Evolutionary conservation across 2,888 invertebrate species (phyloP), one percentile per base, ranked within the genome.

Genomic region (Melinopterus prodromus): DNA sequence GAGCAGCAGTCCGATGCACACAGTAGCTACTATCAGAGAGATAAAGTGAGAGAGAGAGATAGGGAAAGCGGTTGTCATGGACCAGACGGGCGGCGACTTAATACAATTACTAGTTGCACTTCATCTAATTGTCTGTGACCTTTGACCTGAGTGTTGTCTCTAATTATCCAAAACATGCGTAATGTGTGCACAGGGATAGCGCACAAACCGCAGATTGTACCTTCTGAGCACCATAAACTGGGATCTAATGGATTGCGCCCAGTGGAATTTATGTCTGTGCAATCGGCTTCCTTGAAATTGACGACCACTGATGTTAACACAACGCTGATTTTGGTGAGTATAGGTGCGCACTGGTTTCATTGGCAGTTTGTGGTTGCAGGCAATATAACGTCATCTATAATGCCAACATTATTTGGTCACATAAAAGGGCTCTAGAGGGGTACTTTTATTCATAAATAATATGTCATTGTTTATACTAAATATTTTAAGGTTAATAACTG

Each of bases 11-110:
- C 26, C 26, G 26, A 26, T 26, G 26, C 26, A 26, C 26, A 26
- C 26, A 26, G 26, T 26, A 26, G 26, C 26, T 3, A 3, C 26
- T 26, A 26, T 1, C 26, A 26, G 26, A 26, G 74, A 26, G 16
- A 69, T 37, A 53, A n/a, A 37, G 36, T 14, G 53, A 36, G n/a
- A 38, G 53, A 53, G 7, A 76, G 69, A 69, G 26, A 69, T 76
- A 80, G 80, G 37, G 16, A 16, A 72, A 16, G 70, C n/a, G 36
- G 15, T 83, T 85, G 84, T 85, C 86, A 86, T 84, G 86, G 86
- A 85, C 87, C 85, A 87, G 87, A 87, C 87, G 87, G 87, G 87
- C 87, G 87, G 87, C 87, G 87, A 86, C 87, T 86, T 86, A 87
- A 87, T 85, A 86, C 86, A 87, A 87, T 87, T 86, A 87, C 86